Base-by-base conservation (phyloP, 1,140 invertebrate genomes). In the Phortica variegata region DNA sequence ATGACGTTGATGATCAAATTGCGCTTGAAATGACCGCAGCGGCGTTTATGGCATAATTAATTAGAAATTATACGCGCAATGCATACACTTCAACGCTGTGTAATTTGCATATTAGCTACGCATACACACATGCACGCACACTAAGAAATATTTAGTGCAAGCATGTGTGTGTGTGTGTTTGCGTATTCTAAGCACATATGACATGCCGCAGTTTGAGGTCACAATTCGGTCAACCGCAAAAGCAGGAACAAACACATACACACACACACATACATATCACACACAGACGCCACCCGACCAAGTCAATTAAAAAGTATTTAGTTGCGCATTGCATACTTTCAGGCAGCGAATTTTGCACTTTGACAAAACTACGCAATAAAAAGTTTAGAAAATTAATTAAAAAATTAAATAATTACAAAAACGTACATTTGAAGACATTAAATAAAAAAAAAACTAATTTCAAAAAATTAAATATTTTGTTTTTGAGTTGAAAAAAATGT, bases 11-110 rank as follows among this genome's bases (percentile, higher is more conserved):
- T 55, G 52, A 55, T 39, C 52, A 39, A n/a, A 21, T 39, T 18
- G 40, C 32, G 33, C 41, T 33, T 16, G 18, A 15, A 52, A 46
- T 39, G 48, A 51, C 59, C 54, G 37, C 51, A 56, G 49, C 55
- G 42, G 21, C 51, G 49, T 47, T 65, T 52, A 47, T 58, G 32
- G 61, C 58, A 61, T 65, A 65, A 65, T 65, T 65, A 65, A 65
- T 61, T 60, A 56, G 58, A 65, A 65, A 65, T 65, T 60, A 60
- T 60, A 60, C 52, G 50, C 54, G 42, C 45, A 43, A 34, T 50
- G 52, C 52, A 56, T 59, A 37, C n/a, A n/a, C n/a, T n/a, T n/a
- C n/a, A n/a, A n/a, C n/a, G n/a, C n/a, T n/a, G n/a, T 58, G 49
- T 42, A 60, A 54, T 60, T 60, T 55, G 57, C 54, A 65, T 65